Base-by-base conservation (phyloP, 2,888 invertebrate genomes). In the Oligia fasciuncula region DNA sequence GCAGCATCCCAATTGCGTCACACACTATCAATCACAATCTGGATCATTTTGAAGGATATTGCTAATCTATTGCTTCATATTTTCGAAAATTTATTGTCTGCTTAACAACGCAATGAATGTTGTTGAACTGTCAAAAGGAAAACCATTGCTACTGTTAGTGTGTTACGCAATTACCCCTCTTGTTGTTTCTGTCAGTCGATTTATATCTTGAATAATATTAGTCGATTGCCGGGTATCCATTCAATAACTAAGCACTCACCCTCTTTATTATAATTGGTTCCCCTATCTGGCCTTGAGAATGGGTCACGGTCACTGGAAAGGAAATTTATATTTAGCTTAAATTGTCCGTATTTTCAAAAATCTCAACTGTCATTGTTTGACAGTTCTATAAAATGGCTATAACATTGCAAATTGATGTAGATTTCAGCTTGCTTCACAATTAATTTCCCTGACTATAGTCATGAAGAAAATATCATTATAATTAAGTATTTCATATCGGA, bases 201-300 rank as follows among this genome's bases (percentile, higher is more conserved):
- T 54, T n/a, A 35, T 35, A 46, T 49, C n/a, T 77, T 29, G 57
- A 66, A n/a, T 66, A 23, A 65, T 51, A 35, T 60, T 46, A n/a
- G n/a, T 54, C 11, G 17, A 14, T 54, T 19, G n/a, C 9, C 13
- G 51, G 9, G 17, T 62, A 69, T 35, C 43, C 5, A 78, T 35
- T 46, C 4, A 78, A 65, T 70, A 63, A 69, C 35, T 63, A 63
- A 63, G 19, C 11, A 69, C 54, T 54, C 49, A 43, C 23, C 35
- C 62, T 63, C 43, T 68, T 46, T 57, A 35, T 46, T 57, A 35
- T 46, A 60, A 17, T 72, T n/a, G 46, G 19, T 77, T 17, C 6
- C 35, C 40, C 0, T 76, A 72, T 43, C n/a, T 14, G 17, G 35
- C 1, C 40, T 77, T 14, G 9, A 46, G 9, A 62, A 43, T 23